Percentiles rank a stretch among this genome's conserved stretches.
Evolutionary conservation across 2,888 invertebrate species (phyloP).

Genomic region (Didymodactylos carnosus): DNA sequence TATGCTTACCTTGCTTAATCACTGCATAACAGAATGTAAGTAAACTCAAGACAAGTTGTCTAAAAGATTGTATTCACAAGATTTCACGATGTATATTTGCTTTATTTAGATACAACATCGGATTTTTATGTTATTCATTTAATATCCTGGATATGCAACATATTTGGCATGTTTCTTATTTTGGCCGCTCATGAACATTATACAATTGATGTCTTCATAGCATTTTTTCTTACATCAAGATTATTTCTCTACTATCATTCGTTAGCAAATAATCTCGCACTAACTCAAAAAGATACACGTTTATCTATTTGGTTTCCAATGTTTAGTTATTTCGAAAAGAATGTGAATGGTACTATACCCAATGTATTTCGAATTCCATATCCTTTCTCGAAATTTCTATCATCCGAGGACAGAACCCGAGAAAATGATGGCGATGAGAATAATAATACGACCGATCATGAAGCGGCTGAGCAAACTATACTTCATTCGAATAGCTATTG

Average conservation of each 20-base stretch:
- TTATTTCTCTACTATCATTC: constrained; percentile 96
- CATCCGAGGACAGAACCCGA: no score
- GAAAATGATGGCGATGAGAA: no score
- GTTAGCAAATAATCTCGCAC: constrained; percentile 75
- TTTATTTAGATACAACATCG: constrained; percentile 60
- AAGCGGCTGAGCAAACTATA: no score
- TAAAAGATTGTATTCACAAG: not conserved
- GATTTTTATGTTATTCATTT: constrained; percentile 50
- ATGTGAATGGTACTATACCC: constrained; percentile 50
- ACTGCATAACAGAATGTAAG: constrained; percentile 98
- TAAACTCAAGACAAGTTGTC: constrained; percentile 20
- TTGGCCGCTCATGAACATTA: constrained; percentile 97
- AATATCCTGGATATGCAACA: constrained; percentile 86
- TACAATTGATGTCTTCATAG: constrained; percentile 96
- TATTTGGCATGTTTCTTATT: constrained; percentile 98
- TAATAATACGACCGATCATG: no score
- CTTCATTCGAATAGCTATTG: no score
- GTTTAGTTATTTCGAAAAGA: constrained; percentile 76
- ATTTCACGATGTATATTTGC: constrained; percentile 12
- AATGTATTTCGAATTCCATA: constrained; percentile 46
- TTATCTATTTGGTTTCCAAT: constrained; percentile 78
- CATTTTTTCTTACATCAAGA: constrained; percentile 86
- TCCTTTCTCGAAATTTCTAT: not conserved
- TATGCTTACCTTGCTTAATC: constrained; percentile 82
- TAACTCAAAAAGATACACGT: constrained; percentile 50